Conservation (phyloP, 2,113 vertebrate genomes). For the Physeter macrocephalus region DNA sequence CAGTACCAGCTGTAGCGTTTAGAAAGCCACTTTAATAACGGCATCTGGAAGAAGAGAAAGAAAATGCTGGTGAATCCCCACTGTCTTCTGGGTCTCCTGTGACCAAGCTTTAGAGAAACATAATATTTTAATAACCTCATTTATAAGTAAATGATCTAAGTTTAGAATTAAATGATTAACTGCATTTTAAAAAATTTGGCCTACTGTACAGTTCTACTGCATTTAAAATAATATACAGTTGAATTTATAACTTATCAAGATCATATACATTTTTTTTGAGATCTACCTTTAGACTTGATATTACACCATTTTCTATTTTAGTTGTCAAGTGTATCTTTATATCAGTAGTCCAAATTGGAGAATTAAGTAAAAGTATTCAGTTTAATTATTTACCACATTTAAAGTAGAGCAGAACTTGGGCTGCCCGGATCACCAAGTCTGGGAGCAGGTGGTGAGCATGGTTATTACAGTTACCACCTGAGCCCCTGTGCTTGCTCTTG, state of each 20-base stretch:
- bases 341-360: not conserved
- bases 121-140: not conserved
- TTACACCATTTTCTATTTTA: not conserved
- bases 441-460: not conserved
- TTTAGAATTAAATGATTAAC: not conserved
- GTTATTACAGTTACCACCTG: not conserved
- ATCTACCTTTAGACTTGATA: not conserved
- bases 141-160: not conserved
- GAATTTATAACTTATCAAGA: not conserved
- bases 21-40: not conserved
- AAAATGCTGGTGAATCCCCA: not conserved
- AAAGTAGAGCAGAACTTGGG: not conserved
- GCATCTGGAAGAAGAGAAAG: not conserved
- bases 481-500: not conserved
- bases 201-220: not conserved
- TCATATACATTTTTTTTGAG: not conserved
- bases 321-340: not conserved
- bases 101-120: not conserved
- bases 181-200: not conserved
- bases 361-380: not conserved
- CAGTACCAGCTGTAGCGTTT: not conserved
- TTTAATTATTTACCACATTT: not conserved
- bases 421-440: not conserved
- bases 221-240: not conserved
- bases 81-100: not conserved